Evolutionary conservation across 2,888 invertebrate species (phyloP).

Genomic region (Sphaerophoria rueppellii): DNA sequence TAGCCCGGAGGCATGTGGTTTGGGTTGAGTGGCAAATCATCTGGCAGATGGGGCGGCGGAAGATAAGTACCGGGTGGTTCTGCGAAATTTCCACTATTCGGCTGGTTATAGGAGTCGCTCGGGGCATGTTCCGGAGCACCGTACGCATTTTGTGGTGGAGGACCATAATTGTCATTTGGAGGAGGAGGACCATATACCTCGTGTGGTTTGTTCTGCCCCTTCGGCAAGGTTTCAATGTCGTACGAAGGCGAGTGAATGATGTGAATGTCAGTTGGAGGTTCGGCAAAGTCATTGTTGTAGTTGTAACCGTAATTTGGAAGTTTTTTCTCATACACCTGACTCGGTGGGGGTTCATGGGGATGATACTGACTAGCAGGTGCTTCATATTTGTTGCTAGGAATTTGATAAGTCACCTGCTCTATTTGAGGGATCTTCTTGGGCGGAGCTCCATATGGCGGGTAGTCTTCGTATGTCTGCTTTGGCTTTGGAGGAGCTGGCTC

Average conservation of each 20-base stretch:
- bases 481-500: conserved; percentile 30
- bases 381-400: conserved; percentile 54
- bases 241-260: conserved; percentile 79
- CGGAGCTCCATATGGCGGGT: conserved; percentile 60
- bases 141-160: background rate
- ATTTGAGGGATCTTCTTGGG: conserved; percentile 55
- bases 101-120: conserved; percentile 45
- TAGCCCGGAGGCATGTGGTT: conserved; percentile 79
- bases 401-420: conserved; percentile 69
- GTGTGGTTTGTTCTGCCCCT: conserved; percentile 35
- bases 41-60: conserved; percentile 73
- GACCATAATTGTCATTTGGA: conserved; percentile 47
- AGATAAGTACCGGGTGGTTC: conserved; percentile 74
- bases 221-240: conserved; percentile 77
- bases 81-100: conserved; percentile 75
- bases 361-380: conserved; percentile 35
- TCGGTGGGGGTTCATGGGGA: conserved; percentile 46
- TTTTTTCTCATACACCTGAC: conserved; percentile 54
- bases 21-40: conserved; percentile 79
- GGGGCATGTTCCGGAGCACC: conserved; percentile 27
- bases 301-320: conserved; percentile 76
- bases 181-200: conserved; percentile 69
- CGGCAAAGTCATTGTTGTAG: conserved; percentile 76
- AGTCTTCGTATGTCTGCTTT: conserved; percentile 43
- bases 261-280: conserved; percentile 78